phyloP scores from a whole-genome alignment of 2,797 vertebrate species.

The Tragopan temminckii region DNA sequence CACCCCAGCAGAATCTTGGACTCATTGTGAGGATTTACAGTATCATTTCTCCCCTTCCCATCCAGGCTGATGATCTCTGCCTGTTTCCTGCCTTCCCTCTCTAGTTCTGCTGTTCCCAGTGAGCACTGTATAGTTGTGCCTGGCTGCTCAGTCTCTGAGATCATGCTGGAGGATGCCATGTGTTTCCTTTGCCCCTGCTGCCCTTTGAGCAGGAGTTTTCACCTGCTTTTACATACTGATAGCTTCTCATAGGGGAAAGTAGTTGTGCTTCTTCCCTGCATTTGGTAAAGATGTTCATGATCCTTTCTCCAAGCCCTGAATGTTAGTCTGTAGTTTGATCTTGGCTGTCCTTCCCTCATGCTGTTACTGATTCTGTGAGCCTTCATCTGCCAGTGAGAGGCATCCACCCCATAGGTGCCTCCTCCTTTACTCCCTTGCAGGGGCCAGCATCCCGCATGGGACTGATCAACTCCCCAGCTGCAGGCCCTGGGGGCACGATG shows the following conservation, averaged over 20 bases:
- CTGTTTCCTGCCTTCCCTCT: not conserved
- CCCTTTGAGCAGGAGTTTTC: not conserved
- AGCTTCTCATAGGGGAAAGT: not conserved
- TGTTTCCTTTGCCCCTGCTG: not conserved
- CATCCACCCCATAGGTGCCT: not conserved
- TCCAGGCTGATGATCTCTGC: not conserved
- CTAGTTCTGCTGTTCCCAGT: not conserved
- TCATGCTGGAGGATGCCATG: not conserved
- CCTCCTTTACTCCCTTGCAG: not conserved
- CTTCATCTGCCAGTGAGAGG: not conserved
- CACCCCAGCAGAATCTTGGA: not conserved
- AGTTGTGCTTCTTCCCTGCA: not conserved
- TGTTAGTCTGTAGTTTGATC: not conserved
- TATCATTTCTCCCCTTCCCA: not conserved
- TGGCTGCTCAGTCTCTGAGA: not conserved
- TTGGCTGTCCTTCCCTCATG: not conserved
- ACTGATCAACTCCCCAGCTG: not conserved
- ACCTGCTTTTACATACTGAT: not conserved
- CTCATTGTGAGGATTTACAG: not conserved
- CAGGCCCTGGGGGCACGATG: not conserved
- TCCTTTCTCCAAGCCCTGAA: not conserved
- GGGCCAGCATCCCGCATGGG: not conserved
- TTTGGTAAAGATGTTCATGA: not conserved
- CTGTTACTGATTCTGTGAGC: not conserved
- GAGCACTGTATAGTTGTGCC: not conserved